phyloP scores from a whole-genome alignment of 1,140 invertebrate genomes.

The Chrysomallon squamiferum region DNA sequence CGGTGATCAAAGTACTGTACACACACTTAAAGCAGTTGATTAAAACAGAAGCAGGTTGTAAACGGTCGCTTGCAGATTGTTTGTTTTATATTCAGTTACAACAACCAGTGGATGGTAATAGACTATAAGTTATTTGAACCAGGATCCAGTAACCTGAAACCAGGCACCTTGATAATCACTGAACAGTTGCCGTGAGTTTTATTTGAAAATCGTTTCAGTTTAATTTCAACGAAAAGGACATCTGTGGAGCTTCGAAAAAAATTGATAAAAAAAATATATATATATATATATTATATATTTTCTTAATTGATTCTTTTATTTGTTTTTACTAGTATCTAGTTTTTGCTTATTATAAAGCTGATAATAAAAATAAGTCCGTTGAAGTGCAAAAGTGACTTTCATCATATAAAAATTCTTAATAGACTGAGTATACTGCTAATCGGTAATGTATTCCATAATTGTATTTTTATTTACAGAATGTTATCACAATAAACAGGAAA shows the following conservation, averaged over 20 bases:
- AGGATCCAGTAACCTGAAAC: background rate
- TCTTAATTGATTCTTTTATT: background rate
- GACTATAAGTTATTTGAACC: background rate
- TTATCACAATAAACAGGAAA: too few species aligned
- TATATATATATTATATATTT: background rate
- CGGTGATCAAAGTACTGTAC: too few species aligned
- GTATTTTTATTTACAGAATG: too few species aligned
- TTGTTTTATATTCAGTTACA: too few species aligned
- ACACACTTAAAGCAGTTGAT: too few species aligned
- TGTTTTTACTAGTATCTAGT: background rate
- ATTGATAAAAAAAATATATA: background rate
- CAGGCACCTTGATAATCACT: background rate
- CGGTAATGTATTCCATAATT: too few species aligned
- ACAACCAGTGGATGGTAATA: conserved; percentile 6
- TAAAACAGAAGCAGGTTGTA: too few species aligned
- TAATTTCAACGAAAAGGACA: background rate
- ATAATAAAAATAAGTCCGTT: background rate
- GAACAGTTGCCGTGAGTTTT: background rate
- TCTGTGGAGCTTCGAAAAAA: background rate
- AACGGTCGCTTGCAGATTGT: too few species aligned
- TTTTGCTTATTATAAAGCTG: background rate
- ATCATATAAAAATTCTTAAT: too few species aligned
- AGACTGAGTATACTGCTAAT: too few species aligned
- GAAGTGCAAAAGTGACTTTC: too few species aligned
- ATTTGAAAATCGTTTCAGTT: background rate